These are phyloP conservation scores for Arizona elegans DNA, from an alignment of 2,113 vertebrate genomes.

Conservation along the genomic window DNA sequence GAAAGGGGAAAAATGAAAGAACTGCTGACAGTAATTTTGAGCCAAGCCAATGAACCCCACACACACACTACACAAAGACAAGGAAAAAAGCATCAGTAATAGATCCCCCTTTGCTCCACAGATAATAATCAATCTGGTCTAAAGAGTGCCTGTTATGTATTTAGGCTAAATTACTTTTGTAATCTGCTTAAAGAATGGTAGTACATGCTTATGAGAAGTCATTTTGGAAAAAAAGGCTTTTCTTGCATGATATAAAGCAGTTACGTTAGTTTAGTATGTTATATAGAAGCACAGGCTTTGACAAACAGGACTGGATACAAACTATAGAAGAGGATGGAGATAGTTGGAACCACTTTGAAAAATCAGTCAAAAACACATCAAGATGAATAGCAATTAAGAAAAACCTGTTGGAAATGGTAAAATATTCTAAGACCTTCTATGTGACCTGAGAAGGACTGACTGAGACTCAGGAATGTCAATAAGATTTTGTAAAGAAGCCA, in stretches of 20 bases:
- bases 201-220: background rate
- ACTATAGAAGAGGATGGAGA: background rate
- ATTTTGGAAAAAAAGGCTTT: background rate
- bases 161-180: background rate
- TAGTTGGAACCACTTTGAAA: background rate
- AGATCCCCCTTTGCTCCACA: background rate
- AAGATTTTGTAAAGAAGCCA: background rate
- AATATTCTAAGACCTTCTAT: background rate
- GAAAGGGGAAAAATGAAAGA: background rate
- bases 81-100: background rate
- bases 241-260: background rate
- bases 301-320: background rate
- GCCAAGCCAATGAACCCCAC: background rate
- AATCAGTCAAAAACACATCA: background rate
- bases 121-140: background rate
- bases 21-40: background rate
- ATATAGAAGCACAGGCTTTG: background rate
- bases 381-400: background rate
- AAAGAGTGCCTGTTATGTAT: background rate
- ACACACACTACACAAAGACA: too few relatives aligned
- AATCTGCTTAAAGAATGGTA: background rate
- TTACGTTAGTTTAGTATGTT: background rate
- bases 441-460: background rate
- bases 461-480: background rate
- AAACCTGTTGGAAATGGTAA: background rate